Base-by-base conservation (phyloP, 2,797 vertebrate species). In the Valencia hispanica region DNA sequence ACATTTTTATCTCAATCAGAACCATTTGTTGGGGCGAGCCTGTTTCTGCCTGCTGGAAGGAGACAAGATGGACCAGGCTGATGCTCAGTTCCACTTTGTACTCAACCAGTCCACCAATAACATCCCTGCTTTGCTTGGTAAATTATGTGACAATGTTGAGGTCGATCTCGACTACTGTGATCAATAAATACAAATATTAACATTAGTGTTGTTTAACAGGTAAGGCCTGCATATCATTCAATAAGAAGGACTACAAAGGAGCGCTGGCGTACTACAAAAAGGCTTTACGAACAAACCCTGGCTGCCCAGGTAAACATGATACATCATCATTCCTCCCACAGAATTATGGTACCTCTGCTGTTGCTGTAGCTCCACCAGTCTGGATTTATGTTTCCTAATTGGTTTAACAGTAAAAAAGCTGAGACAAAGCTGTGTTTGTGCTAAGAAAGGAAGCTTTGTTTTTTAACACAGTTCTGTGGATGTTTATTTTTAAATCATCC, bases 31-130 rank as follows among this genome's bases (percentile, higher is more conserved):
- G 96, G 98, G 98, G 86, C 96, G 98, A 97, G 98, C 98, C 75
- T 99, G 98, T 88, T 99, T 99, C 94, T 99, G 98, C 88, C 94
- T 99, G 41, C 95, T 99, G 90, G 98, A 99, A 93, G 98, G 98
- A 82, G 98, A 99, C 94, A 99, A 99, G 94, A 99, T 99, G 98
- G 98, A 99, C 91, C 98, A 99, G 83, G 98, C 98, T 7, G 98
- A 99, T 75, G 98, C 98, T 55, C 98, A 99, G 75, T 99, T 99
- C 93, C 98, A 99, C 93, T 99, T 99, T 36, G 98, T 99, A 77
- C 97, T 99, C 77, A 99, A 99, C 90, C 98, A 99, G 93, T 99
- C 98, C 84, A 98, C 98, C 81, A 99, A 99, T 94, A 99, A 99
- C 93, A 99, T 99, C 89, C 98, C 98, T 77, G 98, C 98, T 45